Percentiles rank a stretch among this genome's conserved stretches.
Evolutionary conservation across 2,797 vertebrate species (phyloP).

Genomic region (Platalea minor): DNA sequence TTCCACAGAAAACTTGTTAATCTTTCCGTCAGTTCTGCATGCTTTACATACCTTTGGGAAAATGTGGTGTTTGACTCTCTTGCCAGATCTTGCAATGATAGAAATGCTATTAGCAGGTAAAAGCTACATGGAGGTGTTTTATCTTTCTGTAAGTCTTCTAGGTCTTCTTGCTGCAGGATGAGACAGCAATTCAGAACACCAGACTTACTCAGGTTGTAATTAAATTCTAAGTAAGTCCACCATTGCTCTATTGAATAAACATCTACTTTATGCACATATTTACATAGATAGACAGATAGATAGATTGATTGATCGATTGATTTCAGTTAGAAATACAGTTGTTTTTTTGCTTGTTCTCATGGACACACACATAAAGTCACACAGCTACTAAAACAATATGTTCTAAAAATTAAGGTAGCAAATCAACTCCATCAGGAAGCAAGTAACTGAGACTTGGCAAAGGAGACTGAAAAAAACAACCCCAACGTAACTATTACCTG

Average conservation of each 20-base stretch:
- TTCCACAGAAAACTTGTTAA: constrained; percentile 47
- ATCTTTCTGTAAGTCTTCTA: neutral
- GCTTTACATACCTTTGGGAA: constrained; percentile 61
- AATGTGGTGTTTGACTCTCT: constrained; percentile 39
- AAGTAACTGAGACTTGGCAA: neutral
- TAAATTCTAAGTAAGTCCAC: neutral
- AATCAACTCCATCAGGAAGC: neutral
- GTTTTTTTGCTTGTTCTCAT: neutral
- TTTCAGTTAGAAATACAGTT: neutral
- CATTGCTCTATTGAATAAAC: neutral
- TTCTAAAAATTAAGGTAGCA: neutral
- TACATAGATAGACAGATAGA: neutral
- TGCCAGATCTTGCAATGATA: constrained; percentile 37
- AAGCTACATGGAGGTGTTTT: neutral
- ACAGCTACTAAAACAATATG: neutral
- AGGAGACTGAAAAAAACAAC: neutral
- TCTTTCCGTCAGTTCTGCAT: constrained; percentile 36
- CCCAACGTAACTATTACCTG: neutral
- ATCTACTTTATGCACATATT: neutral
- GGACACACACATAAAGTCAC: neutral
- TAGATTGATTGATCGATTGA: neutral
- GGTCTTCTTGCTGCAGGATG: neutral
- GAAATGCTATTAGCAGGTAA: constrained; percentile 15
- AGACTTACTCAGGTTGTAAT: neutral
- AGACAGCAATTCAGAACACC: neutral